Base-by-base conservation (phyloP, 2,888 invertebrate genomes). In the Neocrepidodera transversa region DNA sequence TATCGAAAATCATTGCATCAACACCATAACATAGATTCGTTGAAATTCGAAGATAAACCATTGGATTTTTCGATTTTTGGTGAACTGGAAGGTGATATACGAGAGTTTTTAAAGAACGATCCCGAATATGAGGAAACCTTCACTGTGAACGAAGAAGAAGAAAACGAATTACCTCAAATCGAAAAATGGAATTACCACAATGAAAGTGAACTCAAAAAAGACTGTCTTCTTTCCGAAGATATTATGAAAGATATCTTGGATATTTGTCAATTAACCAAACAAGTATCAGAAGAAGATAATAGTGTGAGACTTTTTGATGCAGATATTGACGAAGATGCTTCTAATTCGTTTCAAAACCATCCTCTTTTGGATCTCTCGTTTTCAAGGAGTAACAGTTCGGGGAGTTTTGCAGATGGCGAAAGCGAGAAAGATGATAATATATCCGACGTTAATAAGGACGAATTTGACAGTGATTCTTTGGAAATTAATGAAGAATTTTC, bases 191-290 rank as follows among this genome's bases (percentile, higher is more conserved):
- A 42, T 49, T 14, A 35, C 51, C 7, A 54, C 50, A 48, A 57
- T 1, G 48, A 54, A 0, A 30, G 30, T 6, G 58, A 52, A 26
- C 38, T 62, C 1, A 50, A 50, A 28, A 13, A 50, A 13, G 60
- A 62, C 16, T 32, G 57, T 7, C 11, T 28, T 4, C 48, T 64
- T 10, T 55, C 62, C 2, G 62, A 62, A 35, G 55, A 59, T 42
- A 64, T 64, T n/a, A 61, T 64, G 59, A 58, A 56, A 1, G 61
- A 61, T 1, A 58, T 63, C 28, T 35, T 50, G 10, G 18, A 40
- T 11, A 51, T 61, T 8, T 47, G 47, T 20, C 16, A 5, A 11
- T 50, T 26, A 5, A 47, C 28, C 28, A 16, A 23, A 23, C 3
- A 3, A 3, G 23, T 5, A 23, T 6, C 3, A 23, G 3, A 3